A percentile compares a stretch with the other conserved stretches of the same genome.
Evolutionary conservation across 2,797 vertebrate species (phyloP).

Genomic region (Threskiornis aethiopicus): DNA sequence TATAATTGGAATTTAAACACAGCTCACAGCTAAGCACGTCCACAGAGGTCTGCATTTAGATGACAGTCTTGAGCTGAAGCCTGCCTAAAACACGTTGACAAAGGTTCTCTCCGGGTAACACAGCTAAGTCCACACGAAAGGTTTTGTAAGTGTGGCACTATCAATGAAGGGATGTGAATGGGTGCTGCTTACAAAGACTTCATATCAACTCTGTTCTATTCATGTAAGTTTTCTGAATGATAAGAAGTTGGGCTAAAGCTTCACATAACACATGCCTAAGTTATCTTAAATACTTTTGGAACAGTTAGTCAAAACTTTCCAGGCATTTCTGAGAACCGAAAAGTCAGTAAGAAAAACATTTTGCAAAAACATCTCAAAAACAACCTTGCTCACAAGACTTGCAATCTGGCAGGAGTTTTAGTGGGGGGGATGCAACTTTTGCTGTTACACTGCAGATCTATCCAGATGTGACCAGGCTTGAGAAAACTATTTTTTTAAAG

Average conservation of each 20-base stretch:
- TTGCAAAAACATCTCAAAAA: not conserved
- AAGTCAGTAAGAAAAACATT: not conserved
- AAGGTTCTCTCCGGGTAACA: not conserved
- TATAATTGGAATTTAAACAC: not conserved
- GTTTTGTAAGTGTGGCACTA: not conserved
- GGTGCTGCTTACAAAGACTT: not conserved
- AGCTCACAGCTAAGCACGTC: not conserved
- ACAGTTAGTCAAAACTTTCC: not conserved
- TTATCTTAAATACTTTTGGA: not conserved
- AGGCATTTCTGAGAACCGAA: not conserved
- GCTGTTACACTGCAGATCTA: not conserved
- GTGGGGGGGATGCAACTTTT: not conserved
- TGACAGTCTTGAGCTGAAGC: not conserved
- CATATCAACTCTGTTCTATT: not conserved
- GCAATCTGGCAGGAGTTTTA: not conserved
- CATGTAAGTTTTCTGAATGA: not conserved
- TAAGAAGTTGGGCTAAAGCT: not conserved
- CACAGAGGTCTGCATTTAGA: not conserved
- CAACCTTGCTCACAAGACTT: not conserved
- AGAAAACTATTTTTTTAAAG: not conserved
- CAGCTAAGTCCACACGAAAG: not conserved
- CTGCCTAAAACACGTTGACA: not conserved
- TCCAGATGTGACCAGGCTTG: not conserved
- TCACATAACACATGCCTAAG: not conserved
- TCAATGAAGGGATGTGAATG: not conserved